Evolutionary conservation across 2,113 vertebrate species (phyloP).

Genomic region (Gallinago paraguaiae): DNA sequence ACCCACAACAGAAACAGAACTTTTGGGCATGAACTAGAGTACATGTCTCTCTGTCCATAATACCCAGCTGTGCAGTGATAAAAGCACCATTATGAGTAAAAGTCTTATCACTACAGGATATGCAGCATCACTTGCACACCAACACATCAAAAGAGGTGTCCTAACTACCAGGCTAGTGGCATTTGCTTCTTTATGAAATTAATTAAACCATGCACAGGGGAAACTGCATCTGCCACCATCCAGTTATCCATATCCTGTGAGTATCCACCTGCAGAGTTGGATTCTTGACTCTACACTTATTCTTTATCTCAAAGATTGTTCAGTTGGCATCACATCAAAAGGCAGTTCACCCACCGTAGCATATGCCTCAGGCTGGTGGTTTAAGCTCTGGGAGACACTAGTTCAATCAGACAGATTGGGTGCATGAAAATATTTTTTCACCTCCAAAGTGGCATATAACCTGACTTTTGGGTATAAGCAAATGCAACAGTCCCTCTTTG

Average conservation of each 20-base stretch:
- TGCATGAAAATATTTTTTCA: background rate
- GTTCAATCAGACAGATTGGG: background rate
- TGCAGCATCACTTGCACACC: background rate
- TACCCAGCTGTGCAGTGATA: background rate
- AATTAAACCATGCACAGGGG: background rate
- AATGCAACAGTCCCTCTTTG: background rate
- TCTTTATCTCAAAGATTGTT: background rate
- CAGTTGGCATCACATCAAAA: background rate
- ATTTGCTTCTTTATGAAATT: background rate
- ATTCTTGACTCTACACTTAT: background rate
- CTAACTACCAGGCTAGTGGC: background rate
- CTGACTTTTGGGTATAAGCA: background rate
- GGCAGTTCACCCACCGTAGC: background rate
- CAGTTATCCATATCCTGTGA: accelerated
- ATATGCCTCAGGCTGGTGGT: background rate
- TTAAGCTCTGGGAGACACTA: background rate
- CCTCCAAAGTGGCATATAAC: background rate
- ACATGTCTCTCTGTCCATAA: background rate
- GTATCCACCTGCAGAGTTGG: background rate
- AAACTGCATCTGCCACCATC: background rate
- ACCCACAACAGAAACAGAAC: background rate
- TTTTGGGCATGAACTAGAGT: background rate
- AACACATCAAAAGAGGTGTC: background rate
- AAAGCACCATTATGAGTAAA: background rate
- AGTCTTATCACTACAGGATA: background rate